Percentiles rank a stretch among this genome's conserved stretches.
Conservation (phyloP, 2,888 invertebrate species). For the Campopleginae sp. region DNA sequence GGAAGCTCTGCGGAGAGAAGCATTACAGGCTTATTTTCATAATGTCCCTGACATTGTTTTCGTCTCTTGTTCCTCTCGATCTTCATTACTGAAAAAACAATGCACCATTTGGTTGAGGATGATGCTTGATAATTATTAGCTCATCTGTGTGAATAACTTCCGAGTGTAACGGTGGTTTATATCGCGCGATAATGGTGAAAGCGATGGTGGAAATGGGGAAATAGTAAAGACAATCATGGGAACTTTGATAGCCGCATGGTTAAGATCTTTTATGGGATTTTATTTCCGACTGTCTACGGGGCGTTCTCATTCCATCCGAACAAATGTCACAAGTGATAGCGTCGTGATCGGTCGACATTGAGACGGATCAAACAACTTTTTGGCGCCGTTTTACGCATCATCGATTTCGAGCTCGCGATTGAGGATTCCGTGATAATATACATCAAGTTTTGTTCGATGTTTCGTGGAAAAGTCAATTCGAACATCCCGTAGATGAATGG, state of each 20-base stretch:
- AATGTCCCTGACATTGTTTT: conserved; percentile 31
- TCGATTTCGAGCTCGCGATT: background rate
- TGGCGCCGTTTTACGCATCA: background rate
- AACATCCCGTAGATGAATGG: background rate
- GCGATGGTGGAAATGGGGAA: conserved; percentile 74
- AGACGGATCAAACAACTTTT: background rate
- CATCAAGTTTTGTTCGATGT: background rate
- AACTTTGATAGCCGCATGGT: conserved; percentile 18
- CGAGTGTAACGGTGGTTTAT: conserved; percentile 48
- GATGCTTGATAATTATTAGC: conserved; percentile 39
- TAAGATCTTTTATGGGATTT: background rate
- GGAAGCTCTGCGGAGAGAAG: too few relatives aligned
- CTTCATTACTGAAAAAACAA: conserved; percentile 21
- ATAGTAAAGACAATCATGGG: conserved; percentile 36
- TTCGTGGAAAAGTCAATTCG: background rate
- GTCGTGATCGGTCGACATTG: background rate
- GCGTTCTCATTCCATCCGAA: background rate
- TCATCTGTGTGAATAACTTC: conserved; percentile 41
- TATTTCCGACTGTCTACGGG: background rate
- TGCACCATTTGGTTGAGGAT: conserved; percentile 4
- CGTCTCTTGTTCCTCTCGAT: conserved; percentile 13
- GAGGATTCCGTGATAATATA: background rate
- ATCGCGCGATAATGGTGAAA: conserved; percentile 73
- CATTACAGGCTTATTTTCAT: background rate
- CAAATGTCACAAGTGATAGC: background rate